These are phyloP conservation scores for Melanostigma gelatinosum DNA, from an alignment of 2,113 vertebrate genomes.

Conservation along the genomic window DNA sequence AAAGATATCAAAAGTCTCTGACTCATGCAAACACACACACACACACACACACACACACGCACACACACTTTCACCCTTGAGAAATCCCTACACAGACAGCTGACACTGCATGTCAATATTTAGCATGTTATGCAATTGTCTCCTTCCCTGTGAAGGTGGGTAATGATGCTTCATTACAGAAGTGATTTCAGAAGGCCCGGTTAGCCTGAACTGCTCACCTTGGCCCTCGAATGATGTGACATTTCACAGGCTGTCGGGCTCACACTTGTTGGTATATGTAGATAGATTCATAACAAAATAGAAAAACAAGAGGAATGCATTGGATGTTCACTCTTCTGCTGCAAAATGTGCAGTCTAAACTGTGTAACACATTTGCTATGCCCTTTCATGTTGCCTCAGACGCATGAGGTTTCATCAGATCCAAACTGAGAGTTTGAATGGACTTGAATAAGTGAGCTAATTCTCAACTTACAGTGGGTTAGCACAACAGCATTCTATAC, in stretches of 20 bases:
- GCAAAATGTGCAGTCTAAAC: not conserved
- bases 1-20: slow-evolving; percentile 40
- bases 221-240: slow-evolving; percentile 6
- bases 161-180: slow-evolving; percentile 43
- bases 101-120: slow-evolving; percentile 47
- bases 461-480: no score
- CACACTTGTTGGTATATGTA: not conserved
- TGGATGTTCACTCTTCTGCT: no score
- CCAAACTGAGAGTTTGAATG: no score
- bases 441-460: no score
- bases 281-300: not conserved
- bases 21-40: slow-evolving; percentile 25
- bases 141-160: slow-evolving; percentile 10
- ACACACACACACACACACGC: not conserved
- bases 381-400: no score
- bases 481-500: no score
- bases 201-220: slow-evolving; percentile 25
- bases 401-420: no score
- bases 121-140: slow-evolving; percentile 54
- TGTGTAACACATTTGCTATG: not conserved
- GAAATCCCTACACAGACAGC: slow-evolving; percentile 49
- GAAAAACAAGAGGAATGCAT: not conserved
- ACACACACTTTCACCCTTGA: slow-evolving; percentile 39
- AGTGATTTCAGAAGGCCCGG: slow-evolving; percentile 20
- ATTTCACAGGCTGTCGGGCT: not conserved